Evolutionary conservation across 92 coral and sea anemone genomes (phyloP), one percentile per base, ranked within the genome.

Genomic region (Heliopora coerulea): DNA sequence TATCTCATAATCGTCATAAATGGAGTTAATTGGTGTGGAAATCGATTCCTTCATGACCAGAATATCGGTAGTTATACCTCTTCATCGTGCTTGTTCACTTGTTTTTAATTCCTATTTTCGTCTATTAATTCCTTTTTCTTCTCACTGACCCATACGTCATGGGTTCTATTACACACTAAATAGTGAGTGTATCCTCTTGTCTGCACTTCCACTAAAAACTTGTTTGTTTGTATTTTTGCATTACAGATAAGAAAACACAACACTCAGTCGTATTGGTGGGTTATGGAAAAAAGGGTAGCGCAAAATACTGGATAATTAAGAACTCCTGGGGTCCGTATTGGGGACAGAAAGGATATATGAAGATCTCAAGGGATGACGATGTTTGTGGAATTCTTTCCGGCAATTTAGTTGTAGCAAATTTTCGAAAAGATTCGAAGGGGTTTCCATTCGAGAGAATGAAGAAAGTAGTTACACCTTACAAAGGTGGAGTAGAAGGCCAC

Each of bases 301-400:
- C 73, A 23, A 81, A 88, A 0, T 89, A 89, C 63, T 91, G 97
- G 97, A 49, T 91, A 5, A 79, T 91, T 23, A 91, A 91, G 68
- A 91, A 91, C 73, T 91, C 97, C 11, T 91, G 97, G 97, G 97
- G 97, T 14, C 89, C 83, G 59, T 83, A 83, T 73, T 91, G 97
- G 97, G 97, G 97, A 11, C 77, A 85, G 28, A 78, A 91, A 30
- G 97, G 97, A 19, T 91, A 86, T 50, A 79, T 91, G 25, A 86
- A 80, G 72, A 68, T 91, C 28, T 62, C 97, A 8, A 79, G 84
- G 17, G 83, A 65, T 30, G 76, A 89, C 60, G 89, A 91, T 67
- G 74, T 69, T 34, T 91, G 97, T 64, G 97, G 97, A 9, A 88
- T 91, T n/a, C 60, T 91, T 3, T 34, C 90, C 1, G 89, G 89